These are phyloP conservation scores for Pristionchus mayeri DNA, from an alignment of 2,888 invertebrate species.

Conservation along the genomic window DNA sequence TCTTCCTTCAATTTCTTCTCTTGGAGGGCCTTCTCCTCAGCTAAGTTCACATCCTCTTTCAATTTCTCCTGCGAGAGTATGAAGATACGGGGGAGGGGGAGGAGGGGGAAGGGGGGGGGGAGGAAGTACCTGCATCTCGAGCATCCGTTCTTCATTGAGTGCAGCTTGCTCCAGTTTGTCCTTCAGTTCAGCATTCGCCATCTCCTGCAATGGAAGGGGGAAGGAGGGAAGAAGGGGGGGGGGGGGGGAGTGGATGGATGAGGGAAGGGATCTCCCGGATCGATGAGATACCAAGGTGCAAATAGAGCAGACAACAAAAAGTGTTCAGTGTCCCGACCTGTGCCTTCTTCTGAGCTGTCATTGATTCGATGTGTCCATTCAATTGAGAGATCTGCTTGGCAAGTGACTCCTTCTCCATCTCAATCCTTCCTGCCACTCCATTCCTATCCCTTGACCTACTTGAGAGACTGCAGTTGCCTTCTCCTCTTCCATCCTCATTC, in stretches of 20 bases:
- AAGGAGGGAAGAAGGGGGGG: not conserved
- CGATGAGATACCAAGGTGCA: conserved; percentile 14
- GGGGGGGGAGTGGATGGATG: not conserved
- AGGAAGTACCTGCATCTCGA: conserved; percentile 41
- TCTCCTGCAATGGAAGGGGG: conserved; percentile 55
- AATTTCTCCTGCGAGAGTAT: conserved; percentile 87
- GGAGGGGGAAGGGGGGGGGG: not conserved
- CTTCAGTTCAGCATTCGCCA: conserved; percentile 63
- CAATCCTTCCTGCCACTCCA: conserved; percentile 91
- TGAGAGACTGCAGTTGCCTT: conserved; percentile 40
- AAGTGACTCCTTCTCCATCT: conserved; percentile 95
- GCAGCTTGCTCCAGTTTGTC: conserved; percentile 61
- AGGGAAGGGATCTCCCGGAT: conserved; percentile 14
- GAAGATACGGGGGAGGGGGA: too few species aligned
- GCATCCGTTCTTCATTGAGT: conserved; percentile 53
- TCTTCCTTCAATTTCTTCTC: conserved; percentile 69
- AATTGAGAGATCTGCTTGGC: conserved; percentile 98
- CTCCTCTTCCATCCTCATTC: conserved; percentile 62
- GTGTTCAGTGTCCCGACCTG: conserved; percentile 81
- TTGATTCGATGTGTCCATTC: conserved; percentile 94
- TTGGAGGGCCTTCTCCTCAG: conserved; percentile 53
- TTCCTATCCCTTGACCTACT: conserved; percentile 48
- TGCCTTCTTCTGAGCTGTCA: conserved; percentile 97
- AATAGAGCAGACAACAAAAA: conserved; percentile 38
- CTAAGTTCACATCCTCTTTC: conserved; percentile 91